phyloP scores from a whole-genome alignment of 2,888 invertebrate genomes.

The Cabera pusaria region DNA sequence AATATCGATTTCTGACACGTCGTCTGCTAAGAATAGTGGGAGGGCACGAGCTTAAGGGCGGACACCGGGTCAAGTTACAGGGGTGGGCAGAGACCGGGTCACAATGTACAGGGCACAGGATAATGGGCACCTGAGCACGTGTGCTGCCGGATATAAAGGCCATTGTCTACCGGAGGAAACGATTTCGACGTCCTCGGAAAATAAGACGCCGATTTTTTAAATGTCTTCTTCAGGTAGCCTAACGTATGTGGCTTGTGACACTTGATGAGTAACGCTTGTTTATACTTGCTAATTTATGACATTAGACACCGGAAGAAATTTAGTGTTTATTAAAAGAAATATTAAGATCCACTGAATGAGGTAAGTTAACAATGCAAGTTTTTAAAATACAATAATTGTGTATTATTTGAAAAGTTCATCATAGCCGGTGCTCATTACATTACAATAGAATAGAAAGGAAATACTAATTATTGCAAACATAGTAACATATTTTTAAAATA shows the following conservation, averaged over 20 bases:
- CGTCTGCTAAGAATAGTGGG: constrained; percentile 53
- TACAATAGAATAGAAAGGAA: too few relatives aligned
- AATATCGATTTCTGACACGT: constrained; percentile 51
- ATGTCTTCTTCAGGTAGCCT: constrained; percentile 39
- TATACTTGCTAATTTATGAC: constrained; percentile 14
- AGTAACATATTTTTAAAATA: too few relatives aligned
- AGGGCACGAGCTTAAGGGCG: constrained; percentile 75
- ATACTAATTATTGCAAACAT: too few relatives aligned
- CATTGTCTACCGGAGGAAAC: constrained; percentile 79
- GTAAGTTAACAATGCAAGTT: too few relatives aligned
- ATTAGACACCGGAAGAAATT: too few relatives aligned
- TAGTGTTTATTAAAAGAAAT: too few relatives aligned
- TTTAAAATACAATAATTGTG: too few relatives aligned
- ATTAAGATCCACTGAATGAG: too few relatives aligned
- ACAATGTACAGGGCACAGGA: constrained; percentile 61
- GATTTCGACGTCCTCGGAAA: constrained; percentile 72
- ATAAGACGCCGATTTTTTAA: constrained; percentile 69
- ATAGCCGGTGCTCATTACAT: too few relatives aligned
- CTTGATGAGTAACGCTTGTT: constrained; percentile 12
- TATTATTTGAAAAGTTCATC: too few relatives aligned
- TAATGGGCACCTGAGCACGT: constrained; percentile 83
- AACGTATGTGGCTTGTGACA: constrained; percentile 36
- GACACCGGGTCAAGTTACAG: constrained; percentile 78
- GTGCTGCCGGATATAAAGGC: constrained; percentile 76
- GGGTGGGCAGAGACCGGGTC: constrained; percentile 57